Conservation (phyloP, 2,888 invertebrate species). For the Crocallis elinguaria region DNA sequence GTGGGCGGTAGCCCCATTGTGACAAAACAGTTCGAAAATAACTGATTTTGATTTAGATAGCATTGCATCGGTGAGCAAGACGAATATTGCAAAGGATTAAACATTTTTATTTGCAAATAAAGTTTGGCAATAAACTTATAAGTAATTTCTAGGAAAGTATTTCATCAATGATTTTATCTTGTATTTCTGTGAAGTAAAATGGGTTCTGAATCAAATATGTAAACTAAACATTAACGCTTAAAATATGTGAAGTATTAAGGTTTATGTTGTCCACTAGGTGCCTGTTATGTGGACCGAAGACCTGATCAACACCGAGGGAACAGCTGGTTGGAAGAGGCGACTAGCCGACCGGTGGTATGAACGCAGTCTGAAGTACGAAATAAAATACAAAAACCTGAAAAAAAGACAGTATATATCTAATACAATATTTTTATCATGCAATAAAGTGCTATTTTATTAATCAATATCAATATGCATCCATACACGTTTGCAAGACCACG, state of each 20-base stretch:
- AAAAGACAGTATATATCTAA: background rate
- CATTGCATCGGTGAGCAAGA: constrained; percentile 30
- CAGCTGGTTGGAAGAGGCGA: too few species aligned
- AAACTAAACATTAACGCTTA: too few species aligned
- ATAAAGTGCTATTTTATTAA: background rate
- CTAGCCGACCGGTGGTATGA: too few species aligned
- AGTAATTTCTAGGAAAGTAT: too few species aligned
- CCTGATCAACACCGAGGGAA: too few species aligned
- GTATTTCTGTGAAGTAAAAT: too few species aligned
- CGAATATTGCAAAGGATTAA: constrained; percentile 22
- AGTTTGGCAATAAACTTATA: background rate
- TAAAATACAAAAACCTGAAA: background rate
- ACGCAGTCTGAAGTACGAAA: too few species aligned
- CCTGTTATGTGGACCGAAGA: too few species aligned
- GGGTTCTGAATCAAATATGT: too few species aligned
- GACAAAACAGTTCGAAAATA: constrained; percentile 44
- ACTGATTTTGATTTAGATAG: constrained; percentile 48
- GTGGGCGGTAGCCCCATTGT: constrained; percentile 58
- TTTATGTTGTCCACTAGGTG: too few species aligned
- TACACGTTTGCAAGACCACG: constrained; percentile 1
- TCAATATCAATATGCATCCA: background rate
- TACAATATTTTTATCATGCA: background rate
- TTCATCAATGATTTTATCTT: too few species aligned
- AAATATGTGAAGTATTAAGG: too few species aligned
- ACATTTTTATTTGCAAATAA: constrained; percentile 1